These are phyloP conservation scores for Temnothorax curvispinosus DNA, from an alignment of 1,140 invertebrate species.

Conservation along the genomic window DNA sequence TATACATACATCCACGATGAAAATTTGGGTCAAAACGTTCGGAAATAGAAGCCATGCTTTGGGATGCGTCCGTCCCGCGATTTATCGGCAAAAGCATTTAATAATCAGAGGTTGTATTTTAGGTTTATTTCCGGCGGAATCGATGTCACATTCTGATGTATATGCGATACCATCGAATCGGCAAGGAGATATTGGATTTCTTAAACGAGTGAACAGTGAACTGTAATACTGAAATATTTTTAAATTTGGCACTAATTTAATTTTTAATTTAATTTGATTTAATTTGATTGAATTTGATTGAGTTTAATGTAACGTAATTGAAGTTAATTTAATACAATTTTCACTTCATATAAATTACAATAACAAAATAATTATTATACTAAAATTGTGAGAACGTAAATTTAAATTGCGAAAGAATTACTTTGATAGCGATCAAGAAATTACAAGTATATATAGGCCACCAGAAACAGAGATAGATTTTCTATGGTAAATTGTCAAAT, in stretches of 20 bases:
- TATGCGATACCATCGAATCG: constrained; percentile 24
- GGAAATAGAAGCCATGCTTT: constrained; percentile 51
- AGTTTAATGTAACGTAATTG: not conserved
- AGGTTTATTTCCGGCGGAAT: constrained; percentile 46
- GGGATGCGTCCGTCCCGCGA: constrained; percentile 33
- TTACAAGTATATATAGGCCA: not conserved
- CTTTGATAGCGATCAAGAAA: not conserved
- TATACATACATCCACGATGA: constrained; percentile 33
- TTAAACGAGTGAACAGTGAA: constrained; percentile 19
- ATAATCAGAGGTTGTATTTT: constrained; percentile 57
- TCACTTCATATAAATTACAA: constrained; percentile 12
- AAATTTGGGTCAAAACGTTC: constrained; percentile 57
- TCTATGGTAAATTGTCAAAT: constrained; percentile 22
- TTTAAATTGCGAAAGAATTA: not conserved
- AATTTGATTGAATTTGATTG: not conserved
- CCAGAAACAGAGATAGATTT: not conserved
- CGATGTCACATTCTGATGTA: constrained; percentile 28
- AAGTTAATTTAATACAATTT: not conserved
- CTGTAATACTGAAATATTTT: constrained; percentile 36
- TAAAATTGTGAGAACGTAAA: not conserved
- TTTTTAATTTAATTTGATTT: constrained; percentile 4
- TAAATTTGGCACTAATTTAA: constrained; percentile 3
- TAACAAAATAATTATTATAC: not conserved
- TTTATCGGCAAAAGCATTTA: constrained; percentile 57
- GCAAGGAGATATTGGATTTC: constrained; percentile 39